Evolutionary conservation across 92 coral and sea anemone genomes (phyloP).

Genomic region (Phymanthus crucifer): DNA sequence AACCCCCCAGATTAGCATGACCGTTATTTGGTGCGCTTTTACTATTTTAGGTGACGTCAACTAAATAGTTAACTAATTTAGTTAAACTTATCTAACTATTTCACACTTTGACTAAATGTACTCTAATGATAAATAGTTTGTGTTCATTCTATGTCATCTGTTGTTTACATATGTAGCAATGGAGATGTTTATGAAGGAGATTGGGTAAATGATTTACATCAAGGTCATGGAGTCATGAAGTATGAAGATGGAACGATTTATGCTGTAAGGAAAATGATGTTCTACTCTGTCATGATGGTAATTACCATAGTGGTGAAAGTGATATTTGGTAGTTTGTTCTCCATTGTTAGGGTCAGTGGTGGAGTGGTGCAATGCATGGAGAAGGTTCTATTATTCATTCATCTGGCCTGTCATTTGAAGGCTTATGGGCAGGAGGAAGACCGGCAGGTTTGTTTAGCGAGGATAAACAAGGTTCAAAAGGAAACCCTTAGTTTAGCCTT

Average conservation of each 20-base stretch:
- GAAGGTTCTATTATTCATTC: constrained; percentile 90
- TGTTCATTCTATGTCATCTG: too few species aligned
- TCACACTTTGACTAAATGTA: too few species aligned
- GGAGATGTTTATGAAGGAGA: constrained; percentile 94
- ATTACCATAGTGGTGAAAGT: neutral
- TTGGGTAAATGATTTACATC: constrained; percentile 90
- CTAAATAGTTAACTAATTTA: too few species aligned
- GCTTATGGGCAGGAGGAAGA: constrained; percentile 91
- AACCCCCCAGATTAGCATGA: too few species aligned
- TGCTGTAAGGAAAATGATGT: constrained; percentile 61
- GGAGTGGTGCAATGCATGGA: constrained; percentile 91
- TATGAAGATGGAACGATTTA: constrained; percentile 88
- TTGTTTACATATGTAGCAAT: constrained; percentile 63
- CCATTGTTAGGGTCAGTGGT: constrained; percentile 96
- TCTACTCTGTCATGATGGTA: neutral
- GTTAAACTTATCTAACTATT: too few species aligned
- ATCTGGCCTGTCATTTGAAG: constrained; percentile 89
- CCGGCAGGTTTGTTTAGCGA: constrained; percentile 79
- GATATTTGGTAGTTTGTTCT: neutral
- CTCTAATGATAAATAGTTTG: too few species aligned
- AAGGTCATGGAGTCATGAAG: constrained; percentile 96
- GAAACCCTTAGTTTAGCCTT: too few species aligned
- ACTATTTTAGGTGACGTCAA: too few species aligned
- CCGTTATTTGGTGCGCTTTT: too few species aligned
- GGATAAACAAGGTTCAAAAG: too few species aligned